Conservation (phyloP, 2,113 vertebrate species). For the Mola mola region DNA sequence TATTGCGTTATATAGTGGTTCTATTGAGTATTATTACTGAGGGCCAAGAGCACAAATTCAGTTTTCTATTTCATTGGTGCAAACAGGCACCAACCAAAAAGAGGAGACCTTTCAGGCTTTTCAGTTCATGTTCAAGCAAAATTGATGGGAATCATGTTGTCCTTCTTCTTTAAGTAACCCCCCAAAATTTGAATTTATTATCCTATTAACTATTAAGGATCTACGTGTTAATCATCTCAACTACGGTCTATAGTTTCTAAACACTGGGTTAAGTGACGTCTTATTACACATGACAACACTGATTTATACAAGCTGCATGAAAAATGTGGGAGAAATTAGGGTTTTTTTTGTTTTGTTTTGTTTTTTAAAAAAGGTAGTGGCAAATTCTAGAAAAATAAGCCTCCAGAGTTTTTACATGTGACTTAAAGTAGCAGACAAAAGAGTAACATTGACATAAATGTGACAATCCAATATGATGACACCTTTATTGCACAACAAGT, state of each 20-base stretch:
- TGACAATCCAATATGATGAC: neutral
- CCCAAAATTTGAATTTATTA: conserved; percentile 17
- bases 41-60: no score
- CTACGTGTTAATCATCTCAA: conserved; percentile 33
- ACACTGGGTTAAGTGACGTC: conserved; percentile 34
- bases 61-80: neutral
- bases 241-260: conserved; percentile 27
- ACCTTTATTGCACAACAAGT: no score
- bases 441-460: neutral
- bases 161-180: neutral
- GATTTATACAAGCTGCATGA: conserved; percentile 2
- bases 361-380: neutral
- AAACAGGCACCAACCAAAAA: conserved; percentile 15
- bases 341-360: no score
- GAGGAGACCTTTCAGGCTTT: conserved; percentile 1
- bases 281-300: conserved; percentile 12
- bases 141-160: neutral
- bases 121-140: neutral
- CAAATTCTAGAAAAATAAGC: neutral
- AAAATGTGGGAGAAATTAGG: neutral
- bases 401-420: conserved; percentile 5
- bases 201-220: conserved; percentile 23
- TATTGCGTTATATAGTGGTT: conserved; percentile 25
- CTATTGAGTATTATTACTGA: conserved; percentile 7
- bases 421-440: conserved; percentile 3